A percentile compares a stretch with the other conserved stretches of the same genome.
These are phyloP conservation scores for Podilymbus podiceps DNA, from an alignment of 2,113 vertebrate species.

Conservation along the genomic window DNA sequence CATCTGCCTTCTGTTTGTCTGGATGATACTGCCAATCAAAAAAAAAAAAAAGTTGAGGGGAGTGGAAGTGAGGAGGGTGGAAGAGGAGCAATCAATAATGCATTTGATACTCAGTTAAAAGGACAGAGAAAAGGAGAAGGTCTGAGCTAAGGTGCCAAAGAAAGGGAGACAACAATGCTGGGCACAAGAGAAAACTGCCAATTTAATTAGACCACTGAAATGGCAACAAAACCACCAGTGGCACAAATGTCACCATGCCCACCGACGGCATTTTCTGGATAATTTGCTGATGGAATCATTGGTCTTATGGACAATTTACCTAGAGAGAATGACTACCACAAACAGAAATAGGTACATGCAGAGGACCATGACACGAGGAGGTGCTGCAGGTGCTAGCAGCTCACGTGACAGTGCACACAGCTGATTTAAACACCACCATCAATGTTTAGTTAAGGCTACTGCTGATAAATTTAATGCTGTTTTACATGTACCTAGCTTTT, in stretches of 20 bases:
- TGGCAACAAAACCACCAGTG: conserved; percentile 63
- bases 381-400: background rate
- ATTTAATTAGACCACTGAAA: conserved; percentile 75
- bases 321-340: conserved; percentile 76
- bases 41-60: background rate
- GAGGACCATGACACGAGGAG: background rate
- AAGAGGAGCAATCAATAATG: conserved; percentile 21
- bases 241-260: conserved; percentile 69
- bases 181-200: conserved; percentile 72
- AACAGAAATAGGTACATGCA: conserved; percentile 74
- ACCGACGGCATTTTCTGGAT: conserved; percentile 83
- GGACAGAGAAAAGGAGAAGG: conserved; percentile 34
- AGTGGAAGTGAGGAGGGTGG: background rate
- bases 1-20: conserved; percentile 82
- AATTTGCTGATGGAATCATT: conserved; percentile 86
- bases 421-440: background rate
- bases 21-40: conserved; percentile 85
- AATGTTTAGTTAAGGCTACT: background rate
- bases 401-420: background rate
- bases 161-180: conserved; percentile 31
- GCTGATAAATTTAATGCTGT: background rate
- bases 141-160: conserved; percentile 45
- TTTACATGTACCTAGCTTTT: background rate
- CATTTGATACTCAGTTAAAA: background rate
- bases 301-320: conserved; percentile 88